Percentiles rank a stretch among this genome's conserved stretches.
phyloP scores from a whole-genome alignment of 2,888 invertebrate genomes.

The Lochmaea capreae region DNA sequence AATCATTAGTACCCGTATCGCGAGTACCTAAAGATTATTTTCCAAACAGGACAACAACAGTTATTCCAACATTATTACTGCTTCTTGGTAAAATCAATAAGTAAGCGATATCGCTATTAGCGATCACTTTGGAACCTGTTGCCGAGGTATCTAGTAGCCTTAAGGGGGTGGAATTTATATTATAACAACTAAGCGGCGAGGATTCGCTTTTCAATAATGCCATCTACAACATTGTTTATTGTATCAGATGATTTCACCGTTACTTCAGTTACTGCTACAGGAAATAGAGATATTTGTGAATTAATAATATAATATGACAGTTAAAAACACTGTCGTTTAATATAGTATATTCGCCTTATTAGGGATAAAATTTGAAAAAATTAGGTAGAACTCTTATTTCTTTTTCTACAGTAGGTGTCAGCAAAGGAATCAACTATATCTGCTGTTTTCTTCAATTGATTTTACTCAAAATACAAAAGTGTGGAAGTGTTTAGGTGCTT shows the following conservation, averaged over 20 bases:
- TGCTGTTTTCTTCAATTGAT: too few relatives aligned
- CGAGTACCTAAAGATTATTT: not conserved
- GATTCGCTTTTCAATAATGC: conserved; percentile 39
- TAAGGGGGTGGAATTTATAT: conserved; percentile 43
- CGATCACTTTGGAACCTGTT: conserved; percentile 41
- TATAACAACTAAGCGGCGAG: conserved; percentile 30
- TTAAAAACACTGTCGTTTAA: too few relatives aligned
- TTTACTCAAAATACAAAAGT: too few relatives aligned
- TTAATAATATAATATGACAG: not conserved
- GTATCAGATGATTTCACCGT: not conserved
- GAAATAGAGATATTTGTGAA: conserved; percentile 1
- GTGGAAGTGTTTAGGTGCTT: too few relatives aligned
- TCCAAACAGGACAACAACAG: conserved; percentile 30
- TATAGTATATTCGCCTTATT: not conserved
- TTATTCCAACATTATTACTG: conserved; percentile 38
- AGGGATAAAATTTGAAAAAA: too few relatives aligned
- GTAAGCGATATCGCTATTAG: conserved; percentile 43
- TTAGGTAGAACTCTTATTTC: too few relatives aligned
- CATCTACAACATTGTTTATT: conserved; percentile 18
- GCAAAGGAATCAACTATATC: too few relatives aligned
- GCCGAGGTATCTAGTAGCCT: conserved; percentile 38
- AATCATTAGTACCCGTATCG: conserved; percentile 15
- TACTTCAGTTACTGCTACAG: not conserved
- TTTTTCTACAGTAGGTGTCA: too few relatives aligned
- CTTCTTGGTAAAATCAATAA: conserved; percentile 42